phyloP scores from a whole-genome alignment of 1,140 invertebrate genomes.

The Drosophila ambigua region DNA sequence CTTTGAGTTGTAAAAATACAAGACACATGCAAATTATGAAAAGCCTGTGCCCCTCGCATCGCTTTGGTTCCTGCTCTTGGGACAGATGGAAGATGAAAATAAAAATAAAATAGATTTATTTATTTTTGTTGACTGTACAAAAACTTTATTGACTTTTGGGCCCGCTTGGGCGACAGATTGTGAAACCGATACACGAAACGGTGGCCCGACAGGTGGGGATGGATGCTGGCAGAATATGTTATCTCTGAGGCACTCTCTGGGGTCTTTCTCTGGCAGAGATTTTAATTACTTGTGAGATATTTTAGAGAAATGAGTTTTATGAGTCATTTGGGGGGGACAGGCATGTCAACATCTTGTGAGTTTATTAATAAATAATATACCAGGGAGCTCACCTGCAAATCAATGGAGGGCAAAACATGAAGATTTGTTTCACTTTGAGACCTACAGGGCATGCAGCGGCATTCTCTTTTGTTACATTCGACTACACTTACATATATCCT shows the following conservation, averaged over 20 bases:
- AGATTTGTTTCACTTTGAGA: no score
- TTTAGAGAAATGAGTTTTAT: not conserved
- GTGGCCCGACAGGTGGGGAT: constrained; percentile 19
- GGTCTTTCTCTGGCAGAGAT: constrained; percentile 15
- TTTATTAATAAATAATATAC: not conserved
- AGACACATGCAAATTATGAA: constrained; percentile 67
- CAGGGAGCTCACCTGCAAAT: no score
- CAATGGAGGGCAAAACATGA: no score
- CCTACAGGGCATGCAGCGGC: no score
- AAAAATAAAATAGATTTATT: constrained; percentile 45
- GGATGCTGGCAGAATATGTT: no score
- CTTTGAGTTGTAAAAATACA: constrained; percentile 57
- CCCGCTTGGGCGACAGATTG: constrained; percentile 1
- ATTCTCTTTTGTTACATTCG: no score
- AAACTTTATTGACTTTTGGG: constrained; percentile 35
- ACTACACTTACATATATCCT: no score
- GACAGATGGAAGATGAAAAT: constrained; percentile 12
- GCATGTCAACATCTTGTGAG: constrained; percentile 13
- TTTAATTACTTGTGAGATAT: constrained; percentile 39
- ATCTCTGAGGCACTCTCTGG: not conserved
- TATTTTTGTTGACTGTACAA: constrained; percentile 39
- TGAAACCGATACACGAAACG: constrained; percentile 18
- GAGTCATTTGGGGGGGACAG: not conserved
- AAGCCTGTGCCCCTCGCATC: constrained; percentile 1
- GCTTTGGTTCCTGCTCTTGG: constrained; percentile 12